phyloP scores from a whole-genome alignment of 2,888 invertebrate genomes.

The Pantelozetes paolii region DNA sequence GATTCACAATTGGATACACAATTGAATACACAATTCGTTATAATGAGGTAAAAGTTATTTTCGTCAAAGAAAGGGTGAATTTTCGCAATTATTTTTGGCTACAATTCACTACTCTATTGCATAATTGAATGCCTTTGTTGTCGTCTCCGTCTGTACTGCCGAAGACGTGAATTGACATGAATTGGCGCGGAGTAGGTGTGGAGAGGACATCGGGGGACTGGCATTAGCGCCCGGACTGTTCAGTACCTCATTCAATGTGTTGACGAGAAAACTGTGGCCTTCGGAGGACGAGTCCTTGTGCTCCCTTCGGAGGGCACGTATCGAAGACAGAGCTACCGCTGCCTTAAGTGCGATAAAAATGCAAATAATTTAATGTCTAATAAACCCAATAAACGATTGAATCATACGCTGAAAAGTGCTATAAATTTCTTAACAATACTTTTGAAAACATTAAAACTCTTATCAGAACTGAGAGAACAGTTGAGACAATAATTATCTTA shows the following conservation, averaged over 20 bases:
- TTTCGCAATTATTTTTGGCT: not conserved
- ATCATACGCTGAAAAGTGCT: not conserved
- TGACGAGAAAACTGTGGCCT: slow-evolving; percentile 46
- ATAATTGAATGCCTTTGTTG: not conserved
- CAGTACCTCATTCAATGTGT: slow-evolving; percentile 46
- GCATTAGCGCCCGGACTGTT: slow-evolving; percentile 44
- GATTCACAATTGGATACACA: not conserved
- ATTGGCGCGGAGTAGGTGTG: not conserved
- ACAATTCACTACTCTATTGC: not conserved
- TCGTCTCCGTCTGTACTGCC: not conserved
- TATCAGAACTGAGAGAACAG: not conserved
- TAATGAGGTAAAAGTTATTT: slow-evolving; percentile 28
- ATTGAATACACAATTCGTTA: not conserved
- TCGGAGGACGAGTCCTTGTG: slow-evolving; percentile 40
- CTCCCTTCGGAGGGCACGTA: slow-evolving; percentile 45
- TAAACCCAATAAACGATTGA: not conserved
- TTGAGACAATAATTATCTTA: not conserved
- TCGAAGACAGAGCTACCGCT: slow-evolving; percentile 45
- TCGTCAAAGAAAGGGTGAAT: not conserved
- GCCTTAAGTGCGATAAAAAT: slow-evolving; percentile 42
- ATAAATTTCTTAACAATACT: not conserved
- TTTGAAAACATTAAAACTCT: not conserved
- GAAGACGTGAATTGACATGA: not conserved
- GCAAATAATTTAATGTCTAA: not conserved
- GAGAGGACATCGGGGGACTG: slow-evolving; percentile 39